phyloP scores from a whole-genome alignment of 35 echinoderm and acorn worm species.

The Lytechinus variegatus region DNA sequence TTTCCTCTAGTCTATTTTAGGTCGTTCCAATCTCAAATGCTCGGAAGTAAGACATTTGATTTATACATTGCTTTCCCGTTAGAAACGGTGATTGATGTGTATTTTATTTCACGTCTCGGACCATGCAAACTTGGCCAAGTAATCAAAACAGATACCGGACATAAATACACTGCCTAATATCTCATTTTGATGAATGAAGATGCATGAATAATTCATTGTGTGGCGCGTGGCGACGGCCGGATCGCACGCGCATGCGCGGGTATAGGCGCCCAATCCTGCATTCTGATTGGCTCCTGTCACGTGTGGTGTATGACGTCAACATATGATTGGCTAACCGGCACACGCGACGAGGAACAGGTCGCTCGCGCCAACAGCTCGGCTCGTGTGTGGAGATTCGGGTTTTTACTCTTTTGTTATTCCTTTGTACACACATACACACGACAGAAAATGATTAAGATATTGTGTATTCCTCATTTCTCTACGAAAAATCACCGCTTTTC shows the following conservation, averaged over 20 bases:
- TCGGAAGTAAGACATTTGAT: neutral
- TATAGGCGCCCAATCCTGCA: neutral
- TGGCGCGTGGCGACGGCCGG: neutral
- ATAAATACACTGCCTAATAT: neutral
- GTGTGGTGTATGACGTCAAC: neutral
- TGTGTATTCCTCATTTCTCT: neutral
- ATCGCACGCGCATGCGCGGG: neutral
- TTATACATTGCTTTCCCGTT: neutral
- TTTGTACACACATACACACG: neutral
- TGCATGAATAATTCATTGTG: neutral
- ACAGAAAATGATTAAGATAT: slow-evolving; percentile 14
- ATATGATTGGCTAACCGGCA: slow-evolving; percentile 1
- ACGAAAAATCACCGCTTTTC: neutral
- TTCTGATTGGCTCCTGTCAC: neutral
- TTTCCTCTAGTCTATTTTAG: neutral
- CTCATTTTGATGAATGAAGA: slow-evolving; percentile 11
- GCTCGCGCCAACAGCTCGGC: neutral
- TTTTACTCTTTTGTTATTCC: neutral
- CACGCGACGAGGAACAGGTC: neutral
- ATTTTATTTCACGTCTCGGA: neutral
- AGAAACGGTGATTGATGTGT: neutral
- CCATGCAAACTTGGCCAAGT: neutral
- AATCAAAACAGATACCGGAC: slow-evolving; percentile 18
- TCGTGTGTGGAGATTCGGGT: neutral
- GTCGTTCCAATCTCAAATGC: neutral